A percentile compares a stretch with the other conserved stretches of the same genome.
phyloP scores from a whole-genome alignment of 2,797 vertebrate genomes.

The Carapus acus region DNA sequence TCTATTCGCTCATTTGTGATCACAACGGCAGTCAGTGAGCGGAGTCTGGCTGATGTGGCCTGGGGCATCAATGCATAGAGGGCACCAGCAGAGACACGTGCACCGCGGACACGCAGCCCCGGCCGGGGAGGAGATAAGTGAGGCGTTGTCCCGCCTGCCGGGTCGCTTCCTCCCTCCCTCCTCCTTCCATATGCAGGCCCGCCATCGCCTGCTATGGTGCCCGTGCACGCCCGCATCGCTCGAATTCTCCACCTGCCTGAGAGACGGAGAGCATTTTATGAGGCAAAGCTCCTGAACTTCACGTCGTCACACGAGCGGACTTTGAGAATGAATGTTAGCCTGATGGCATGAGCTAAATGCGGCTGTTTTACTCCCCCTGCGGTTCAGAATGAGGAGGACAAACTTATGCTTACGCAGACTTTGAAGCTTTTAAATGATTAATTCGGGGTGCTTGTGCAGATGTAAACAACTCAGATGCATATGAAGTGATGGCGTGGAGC shows the following conservation, averaged over 20 bases:
- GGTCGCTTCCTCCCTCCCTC: background rate
- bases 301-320: slow-evolving; percentile 21
- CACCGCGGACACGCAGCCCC: background rate
- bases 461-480: background rate
- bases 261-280: background rate
- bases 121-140: slow-evolving; percentile 12
- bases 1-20: slow-evolving; percentile 34
- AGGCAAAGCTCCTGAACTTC: slow-evolving; percentile 25
- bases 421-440: too few relatives aligned
- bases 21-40: slow-evolving; percentile 46
- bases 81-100: slow-evolving; percentile 10
- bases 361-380: slow-evolving; percentile 27
- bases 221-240: slow-evolving; percentile 6
- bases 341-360: slow-evolving; percentile 34
- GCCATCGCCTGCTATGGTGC: background rate
- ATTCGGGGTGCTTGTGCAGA: too few relatives aligned
- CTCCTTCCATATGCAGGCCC: slow-evolving; percentile 22
- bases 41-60: slow-evolving; percentile 41
- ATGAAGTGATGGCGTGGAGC: slow-evolving; percentile 8
- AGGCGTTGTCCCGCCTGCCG: slow-evolving; percentile 11
- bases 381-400: too few relatives aligned
- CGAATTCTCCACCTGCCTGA: background rate
- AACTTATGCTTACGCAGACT: too few relatives aligned
- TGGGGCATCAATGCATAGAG: slow-evolving; percentile 38
- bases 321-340: slow-evolving; percentile 37